Base-by-base conservation (phyloP, 2,113 vertebrate genomes). In the Setophaga coronata region DNA sequence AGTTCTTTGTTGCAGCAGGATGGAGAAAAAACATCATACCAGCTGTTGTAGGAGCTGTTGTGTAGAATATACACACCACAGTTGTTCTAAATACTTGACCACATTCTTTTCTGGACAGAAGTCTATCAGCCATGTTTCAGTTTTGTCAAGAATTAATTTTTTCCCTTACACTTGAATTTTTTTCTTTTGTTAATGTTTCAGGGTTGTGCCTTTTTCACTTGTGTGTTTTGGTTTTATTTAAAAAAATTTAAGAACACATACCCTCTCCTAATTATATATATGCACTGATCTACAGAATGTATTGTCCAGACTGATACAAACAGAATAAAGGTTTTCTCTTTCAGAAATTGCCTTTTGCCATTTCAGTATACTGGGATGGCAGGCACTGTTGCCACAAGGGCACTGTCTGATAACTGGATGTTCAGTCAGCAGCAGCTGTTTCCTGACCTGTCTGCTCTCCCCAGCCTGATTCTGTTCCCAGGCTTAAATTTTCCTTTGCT, bases 401-500 rank as follows among this genome's bases (percentile, higher is more conserved):
- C 57, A 51, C n/a, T 79, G 5, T 62, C 72, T 76, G 82, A 42
- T 93, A 87, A 95, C 76, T 82, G 62, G 31, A 61, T 95, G 67
- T 42, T 93, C 65, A 84, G 88, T 50, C 86, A 91, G 92, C 88
- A 96, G 67, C 97, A 90, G 69, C 89, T 95, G 89, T 95, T 96
- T 97, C 93, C 95, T 92, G 92, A 60, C 47, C 60, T 24, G 13
- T 43, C 36, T 80, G 62, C 72, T 76, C 29, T 91, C 56, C 50
- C 34, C 33, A 89, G 57, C 74, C 40, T 42, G 71, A 66, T 96
- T 66, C 73, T 74, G 82, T 97, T 98, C 93, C 96, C 95, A 94
- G 94, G 91, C 92, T 79, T 83, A 88, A 94, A 87, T 80, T 79
- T 85, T 95, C 36, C 62, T 66, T 62, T 42, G 60, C 69, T 89